Evolutionary conservation across 1,140 invertebrate species (phyloP), one percentile per base, ranked within the genome.

Genomic region (Bombyx mandarina): DNA sequence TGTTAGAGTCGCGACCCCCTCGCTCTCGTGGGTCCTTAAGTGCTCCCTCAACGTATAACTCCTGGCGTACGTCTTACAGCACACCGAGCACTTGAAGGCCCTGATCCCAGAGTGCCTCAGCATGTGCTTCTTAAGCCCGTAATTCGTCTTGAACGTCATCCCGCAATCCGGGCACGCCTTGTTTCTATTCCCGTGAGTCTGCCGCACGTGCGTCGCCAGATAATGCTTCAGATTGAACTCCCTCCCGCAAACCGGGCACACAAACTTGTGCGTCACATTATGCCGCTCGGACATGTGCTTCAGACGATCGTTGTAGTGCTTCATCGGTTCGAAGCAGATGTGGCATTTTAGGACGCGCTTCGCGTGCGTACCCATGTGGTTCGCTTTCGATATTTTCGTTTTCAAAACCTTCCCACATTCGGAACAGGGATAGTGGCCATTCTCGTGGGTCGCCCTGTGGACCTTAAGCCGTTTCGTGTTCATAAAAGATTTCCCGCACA

Each of bases 191-290:
- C 82, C 79, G 43, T 86, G 81, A 0, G 81, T 82, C 51, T 86
- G 81, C 8, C 82, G 61, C 57, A 86, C 79, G 48, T 86, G 82
- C 10, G 82, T 84, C 0, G 81, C 71, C 42, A 86, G 62, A 68
- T 86, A 82, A 71, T 83, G 82, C 49, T 84, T 86, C 48, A 84
- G 75, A 56, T 82, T 82, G 50, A 82, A 86, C 26, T 77, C 79
- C 10, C 75, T 57, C 7, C 58, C 52, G 48, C 79, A 85, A 42
- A 82, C 70, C 0, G 70, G 73, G 57, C 82, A 86, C 69, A 72
- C 73, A 47, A 86, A 86, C 45, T 70, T 80, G 56, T 86, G 73
- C 0, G 78, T 86, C 7, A 86, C 79, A 18, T 79, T 71, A 45
- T 86, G 82, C 0, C 66, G 73, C 54, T 78, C 78, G 0, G 81